A percentile compares a stretch with the other conserved stretches of the same genome.
These are phyloP conservation scores for Chymomyza procnemis DNA, from an alignment of 2,888 invertebrate genomes.

Conservation along the genomic window DNA sequence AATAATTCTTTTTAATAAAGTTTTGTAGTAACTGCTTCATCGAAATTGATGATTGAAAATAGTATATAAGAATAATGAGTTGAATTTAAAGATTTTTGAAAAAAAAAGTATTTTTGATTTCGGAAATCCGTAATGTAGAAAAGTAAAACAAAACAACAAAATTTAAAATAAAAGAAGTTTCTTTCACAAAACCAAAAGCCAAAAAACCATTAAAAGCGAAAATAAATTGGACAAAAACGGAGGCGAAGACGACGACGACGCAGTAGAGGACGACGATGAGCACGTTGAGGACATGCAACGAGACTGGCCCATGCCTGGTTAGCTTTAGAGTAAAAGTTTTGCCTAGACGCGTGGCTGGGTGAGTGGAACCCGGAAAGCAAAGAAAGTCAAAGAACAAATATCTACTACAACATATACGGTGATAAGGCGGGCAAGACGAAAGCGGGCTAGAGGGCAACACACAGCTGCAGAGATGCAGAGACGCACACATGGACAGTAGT, in stretches of 20 bases:
- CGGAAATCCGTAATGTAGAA: not conserved
- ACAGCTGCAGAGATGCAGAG: not conserved
- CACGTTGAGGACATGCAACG: not conserved
- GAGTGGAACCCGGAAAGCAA: constrained; percentile 56
- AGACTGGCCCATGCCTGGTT: not conserved
- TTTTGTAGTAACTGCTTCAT: too few relatives aligned
- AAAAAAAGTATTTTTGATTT: not conserved
- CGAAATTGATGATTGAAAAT: too few relatives aligned
- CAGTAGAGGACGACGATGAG: too few relatives aligned
- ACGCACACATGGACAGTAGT: constrained; percentile 8
- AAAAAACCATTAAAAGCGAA: constrained; percentile 37
- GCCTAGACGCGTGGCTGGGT: not conserved
- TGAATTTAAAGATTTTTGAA: too few relatives aligned
- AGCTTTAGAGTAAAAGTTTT: not conserved
- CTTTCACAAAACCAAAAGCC: constrained; percentile 11
- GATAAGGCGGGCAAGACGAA: not conserved
- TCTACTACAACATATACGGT: constrained; percentile 31
- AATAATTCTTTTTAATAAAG: too few relatives aligned
- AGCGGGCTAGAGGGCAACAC: not conserved
- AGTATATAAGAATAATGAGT: too few relatives aligned
- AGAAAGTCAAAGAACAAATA: constrained; percentile 73
- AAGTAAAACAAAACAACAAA: not conserved
- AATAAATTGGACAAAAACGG: constrained; percentile 41
- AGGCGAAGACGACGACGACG: not conserved
- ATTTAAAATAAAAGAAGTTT: constrained; percentile 21